phyloP scores from a whole-genome alignment of 2,888 invertebrate species.

The Torymus aiolomorphi region DNA sequence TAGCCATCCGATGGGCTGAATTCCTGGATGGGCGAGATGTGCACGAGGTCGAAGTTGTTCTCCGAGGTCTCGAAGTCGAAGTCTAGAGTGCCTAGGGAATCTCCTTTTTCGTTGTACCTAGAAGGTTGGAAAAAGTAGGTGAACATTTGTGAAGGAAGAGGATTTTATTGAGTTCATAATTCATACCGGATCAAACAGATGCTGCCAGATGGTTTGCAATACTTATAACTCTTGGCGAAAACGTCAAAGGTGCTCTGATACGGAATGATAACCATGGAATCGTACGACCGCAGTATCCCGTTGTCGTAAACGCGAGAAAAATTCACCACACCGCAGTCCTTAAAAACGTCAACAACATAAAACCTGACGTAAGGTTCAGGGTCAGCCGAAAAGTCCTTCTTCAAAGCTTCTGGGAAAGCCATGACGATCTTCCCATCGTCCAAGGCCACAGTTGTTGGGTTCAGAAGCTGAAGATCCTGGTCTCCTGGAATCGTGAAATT shows the following conservation, averaged over 20 bases:
- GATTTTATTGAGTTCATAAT: too few species aligned
- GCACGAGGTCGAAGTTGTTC: constrained; percentile 6
- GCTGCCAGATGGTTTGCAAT: constrained; percentile 19
- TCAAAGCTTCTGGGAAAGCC: constrained; percentile 11
- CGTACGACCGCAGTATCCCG: neutral
- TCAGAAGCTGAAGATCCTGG: neutral
- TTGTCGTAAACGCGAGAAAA: constrained; percentile 8
- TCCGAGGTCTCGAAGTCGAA: constrained; percentile 25
- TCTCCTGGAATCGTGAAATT: neutral
- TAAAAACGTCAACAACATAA: neutral
- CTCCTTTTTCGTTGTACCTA: constrained; percentile 27
- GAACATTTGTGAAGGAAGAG: too few species aligned
- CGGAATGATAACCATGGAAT: constrained; percentile 14
- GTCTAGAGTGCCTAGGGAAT: neutral
- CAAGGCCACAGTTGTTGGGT: neutral
- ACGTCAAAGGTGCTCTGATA: constrained; percentile 32
- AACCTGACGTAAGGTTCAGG: neutral
- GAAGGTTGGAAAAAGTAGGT: neutral
- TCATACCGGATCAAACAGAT: constrained; percentile 41
- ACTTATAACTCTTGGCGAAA: constrained; percentile 3
- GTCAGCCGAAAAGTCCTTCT: neutral
- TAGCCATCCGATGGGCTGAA: constrained; percentile 20
- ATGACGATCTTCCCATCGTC: constrained; percentile 30
- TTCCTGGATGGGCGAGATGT: constrained; percentile 5
- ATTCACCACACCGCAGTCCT: neutral